phyloP scores from a whole-genome alignment of 2,113 vertebrate genomes.

The Empidonax alnorum region DNA sequence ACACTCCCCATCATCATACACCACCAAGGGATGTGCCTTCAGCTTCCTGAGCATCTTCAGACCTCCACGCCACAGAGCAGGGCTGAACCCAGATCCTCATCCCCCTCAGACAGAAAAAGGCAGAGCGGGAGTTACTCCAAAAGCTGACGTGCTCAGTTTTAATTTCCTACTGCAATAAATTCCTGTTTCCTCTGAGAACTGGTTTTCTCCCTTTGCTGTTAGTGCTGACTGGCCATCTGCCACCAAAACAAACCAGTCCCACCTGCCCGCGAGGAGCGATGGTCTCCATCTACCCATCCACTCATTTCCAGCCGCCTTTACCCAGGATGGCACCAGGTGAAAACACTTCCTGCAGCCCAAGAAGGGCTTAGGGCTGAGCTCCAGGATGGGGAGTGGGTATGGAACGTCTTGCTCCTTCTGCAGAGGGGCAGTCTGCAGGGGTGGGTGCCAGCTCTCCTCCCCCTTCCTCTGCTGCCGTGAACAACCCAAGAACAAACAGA shows the following conservation, averaged over 20 bases:
- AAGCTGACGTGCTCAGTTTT: background rate
- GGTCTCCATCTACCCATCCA: background rate
- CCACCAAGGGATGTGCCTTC: background rate
- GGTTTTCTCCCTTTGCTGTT: background rate
- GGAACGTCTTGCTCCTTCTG: background rate
- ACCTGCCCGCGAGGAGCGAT: background rate
- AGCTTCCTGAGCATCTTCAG: background rate
- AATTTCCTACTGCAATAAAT: conserved; percentile 8
- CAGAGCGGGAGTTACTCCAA: background rate
- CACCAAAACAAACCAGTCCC: background rate
- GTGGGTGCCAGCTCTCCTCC: background rate
- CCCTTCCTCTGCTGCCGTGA: background rate
- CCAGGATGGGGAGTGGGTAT: rapidly evolving
- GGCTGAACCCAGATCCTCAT: background rate
- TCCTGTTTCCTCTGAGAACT: background rate
- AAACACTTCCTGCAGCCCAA: background rate
- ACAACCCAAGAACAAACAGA: conserved; percentile 21
- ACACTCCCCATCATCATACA: background rate
- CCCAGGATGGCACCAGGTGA: background rate
- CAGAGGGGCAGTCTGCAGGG: background rate
- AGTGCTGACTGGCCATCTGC: background rate
- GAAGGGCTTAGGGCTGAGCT: background rate
- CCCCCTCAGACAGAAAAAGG: background rate
- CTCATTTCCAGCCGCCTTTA: background rate
- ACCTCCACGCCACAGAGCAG: rapidly evolving